Conservation (phyloP, 2,113 vertebrate genomes). For the Prionailurus bengalensis region DNA sequence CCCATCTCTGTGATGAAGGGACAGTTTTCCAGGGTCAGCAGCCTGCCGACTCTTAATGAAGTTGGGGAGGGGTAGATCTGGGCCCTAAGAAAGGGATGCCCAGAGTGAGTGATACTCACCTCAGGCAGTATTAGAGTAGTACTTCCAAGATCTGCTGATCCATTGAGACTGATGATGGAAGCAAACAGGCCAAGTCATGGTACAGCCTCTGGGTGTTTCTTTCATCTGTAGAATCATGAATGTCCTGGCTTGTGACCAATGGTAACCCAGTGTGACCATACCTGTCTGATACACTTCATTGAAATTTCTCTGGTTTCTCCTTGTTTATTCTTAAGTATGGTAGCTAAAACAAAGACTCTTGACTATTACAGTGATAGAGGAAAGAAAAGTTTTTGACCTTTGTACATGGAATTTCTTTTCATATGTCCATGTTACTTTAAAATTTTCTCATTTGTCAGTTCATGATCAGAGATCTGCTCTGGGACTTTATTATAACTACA, state of each 20-base stretch:
- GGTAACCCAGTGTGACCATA: neutral
- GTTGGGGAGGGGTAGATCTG: neutral
- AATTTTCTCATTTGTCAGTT: constrained; percentile 13
- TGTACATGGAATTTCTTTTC: constrained; percentile 23
- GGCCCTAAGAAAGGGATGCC: neutral
- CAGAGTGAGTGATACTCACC: neutral
- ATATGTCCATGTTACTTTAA: neutral
- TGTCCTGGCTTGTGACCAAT: neutral
- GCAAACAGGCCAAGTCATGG: neutral
- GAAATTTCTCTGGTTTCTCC: constrained; percentile 21
- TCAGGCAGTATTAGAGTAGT: neutral
- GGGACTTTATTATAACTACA: neutral
- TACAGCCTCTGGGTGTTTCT: neutral
- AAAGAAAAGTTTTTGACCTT: neutral
- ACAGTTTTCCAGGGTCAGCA: neutral
- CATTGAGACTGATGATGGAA: neutral
- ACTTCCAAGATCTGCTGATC: neutral
- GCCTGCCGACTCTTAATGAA: neutral
- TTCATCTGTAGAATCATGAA: neutral
- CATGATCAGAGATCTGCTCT: neutral
- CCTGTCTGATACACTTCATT: neutral
- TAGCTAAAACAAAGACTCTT: constrained; percentile 56
- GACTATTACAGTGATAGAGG: neutral
- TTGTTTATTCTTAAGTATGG: constrained; percentile 30
- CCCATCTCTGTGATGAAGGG: neutral